Evolutionary conservation across 2,888 invertebrate genomes (phyloP), one percentile per base, ranked within the genome.

Genomic region (Drosophila meridiana): DNA sequence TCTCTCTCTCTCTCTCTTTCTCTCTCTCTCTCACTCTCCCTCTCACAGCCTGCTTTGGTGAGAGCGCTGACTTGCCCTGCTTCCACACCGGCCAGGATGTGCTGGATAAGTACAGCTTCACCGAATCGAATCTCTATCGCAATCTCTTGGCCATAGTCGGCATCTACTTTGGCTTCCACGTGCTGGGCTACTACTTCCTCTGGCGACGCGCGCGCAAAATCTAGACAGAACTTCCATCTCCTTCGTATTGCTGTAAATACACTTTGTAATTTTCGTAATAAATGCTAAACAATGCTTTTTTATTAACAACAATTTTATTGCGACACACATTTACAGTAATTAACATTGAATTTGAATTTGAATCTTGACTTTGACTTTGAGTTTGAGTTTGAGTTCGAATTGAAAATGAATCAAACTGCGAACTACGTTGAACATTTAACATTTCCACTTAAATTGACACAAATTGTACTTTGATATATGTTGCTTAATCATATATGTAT

Each of bases 71-170:
- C 7, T 91, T 95, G 8, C 97, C 97, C 0, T 98, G 97, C 89
- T 92, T 97, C 57, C 95, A 94, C 70, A 95, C 95, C 3, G 97
- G 97, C 0, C 93, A 94, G 28, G 95, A 96, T 86, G 97, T 97
- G 0, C 93, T 97, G 50, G 94, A 94, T 43, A 95, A 95, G 69
- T 97, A 96, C 90, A 96, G 96, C 92, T 97, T 97, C 92, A 93
- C 94, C 0, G 94, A 94, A 67, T 93, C 91, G 45, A 94, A 96
- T 88, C 94, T 97, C 42, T 94, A 94, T 93, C 91, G 93, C 2
- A 96, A 97, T 92, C 93, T 97, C 55, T 87, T 94, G 69, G 95
- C 95, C 2, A 95, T 97, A 93, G 76, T 95, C 53, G 90, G 94
- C 8, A 93, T 97, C 1, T 96, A 96, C 90, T 86, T 95, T 36